These are phyloP conservation scores for Gerris lacustris DNA, from an alignment of 2,888 invertebrate genomes.

Conservation along the genomic window DNA sequence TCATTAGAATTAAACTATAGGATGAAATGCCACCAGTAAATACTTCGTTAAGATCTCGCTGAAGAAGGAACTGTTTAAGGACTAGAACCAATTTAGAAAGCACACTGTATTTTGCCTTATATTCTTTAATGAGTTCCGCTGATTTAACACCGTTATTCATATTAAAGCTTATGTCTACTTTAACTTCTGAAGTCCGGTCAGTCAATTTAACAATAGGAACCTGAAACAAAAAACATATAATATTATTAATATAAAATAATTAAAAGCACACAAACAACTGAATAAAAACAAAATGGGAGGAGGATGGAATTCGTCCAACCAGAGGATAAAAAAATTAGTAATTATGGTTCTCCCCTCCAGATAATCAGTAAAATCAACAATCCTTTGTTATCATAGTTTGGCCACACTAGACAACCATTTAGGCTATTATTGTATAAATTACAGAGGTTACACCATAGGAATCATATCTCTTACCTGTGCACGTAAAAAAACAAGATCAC, in stretches of 20 bases:
- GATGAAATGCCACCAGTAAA: constrained; percentile 99
- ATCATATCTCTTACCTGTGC: too few species aligned
- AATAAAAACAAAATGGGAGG: too few species aligned
- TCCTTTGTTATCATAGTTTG: too few species aligned
- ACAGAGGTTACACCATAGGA: too few species aligned
- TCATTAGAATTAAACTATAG: constrained; percentile 95
- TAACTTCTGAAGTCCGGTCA: constrained; percentile 72
- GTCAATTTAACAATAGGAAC: constrained; percentile 96
- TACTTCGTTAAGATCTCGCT: constrained; percentile 97
- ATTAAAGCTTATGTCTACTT: constrained; percentile 98
- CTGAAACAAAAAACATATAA: constrained; percentile 35
- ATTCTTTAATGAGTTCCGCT: constrained; percentile 87
- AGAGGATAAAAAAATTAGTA: too few species aligned
- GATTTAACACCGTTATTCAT: constrained; percentile 96
- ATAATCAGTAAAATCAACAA: too few species aligned
- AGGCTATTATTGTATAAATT: too few species aligned
- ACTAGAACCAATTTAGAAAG: constrained; percentile 91
- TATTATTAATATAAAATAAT: neutral
- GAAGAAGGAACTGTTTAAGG: constrained; percentile 93
- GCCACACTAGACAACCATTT: too few species aligned
- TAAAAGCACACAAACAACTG: neutral
- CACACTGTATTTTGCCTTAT: constrained; percentile 75
- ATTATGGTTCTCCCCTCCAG: too few species aligned
- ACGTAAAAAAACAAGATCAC: too few species aligned
- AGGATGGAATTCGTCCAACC: too few species aligned